phyloP scores from a whole-genome alignment of 23 tunicate species.

The Clavelina lepadiformis region DNA sequence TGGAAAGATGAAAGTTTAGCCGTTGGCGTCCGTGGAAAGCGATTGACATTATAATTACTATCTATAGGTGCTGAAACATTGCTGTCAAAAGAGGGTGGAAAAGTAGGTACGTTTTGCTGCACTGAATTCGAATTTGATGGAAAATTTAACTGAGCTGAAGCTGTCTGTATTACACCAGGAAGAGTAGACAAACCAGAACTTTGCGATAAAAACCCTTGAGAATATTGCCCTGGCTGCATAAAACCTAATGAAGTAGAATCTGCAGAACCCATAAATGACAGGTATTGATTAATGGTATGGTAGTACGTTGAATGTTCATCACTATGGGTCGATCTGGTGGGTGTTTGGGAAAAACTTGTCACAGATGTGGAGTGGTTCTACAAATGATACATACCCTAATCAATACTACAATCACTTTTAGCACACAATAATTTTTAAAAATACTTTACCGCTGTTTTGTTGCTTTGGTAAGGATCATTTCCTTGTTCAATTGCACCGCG shows the following conservation, averaged over 20 bases:
- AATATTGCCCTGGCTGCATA: conserved; percentile 12
- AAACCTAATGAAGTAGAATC: conserved; percentile 23
- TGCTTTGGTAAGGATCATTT: too few species aligned
- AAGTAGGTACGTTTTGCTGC: conserved; percentile 13
- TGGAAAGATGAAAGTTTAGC: conserved; percentile 1
- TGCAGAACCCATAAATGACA: conserved; percentile 46
- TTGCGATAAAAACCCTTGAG: neutral
- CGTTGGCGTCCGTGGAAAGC: conserved; percentile 35
- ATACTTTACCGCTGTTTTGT: too few species aligned
- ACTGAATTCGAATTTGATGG: neutral
- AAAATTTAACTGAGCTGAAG: conserved; percentile 10
- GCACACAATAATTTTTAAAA: neutral
- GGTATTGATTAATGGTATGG: conserved; percentile 52
- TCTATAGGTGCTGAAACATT: conserved; percentile 14
- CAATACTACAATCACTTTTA: conserved; percentile 1
- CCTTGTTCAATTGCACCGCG: conserved; percentile 67
- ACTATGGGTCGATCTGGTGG: conserved; percentile 9
- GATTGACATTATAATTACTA: conserved; percentile 3
- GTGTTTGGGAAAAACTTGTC: conserved; percentile 9
- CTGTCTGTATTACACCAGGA: conserved; percentile 10
- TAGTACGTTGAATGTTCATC: conserved; percentile 8
- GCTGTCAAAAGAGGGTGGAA: conserved; percentile 8
- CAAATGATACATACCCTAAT: too few species aligned
- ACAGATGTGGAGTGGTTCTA: neutral
- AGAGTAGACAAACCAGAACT: conserved; percentile 6